Percentiles rank a stretch among this genome's conserved stretches.
Evolutionary conservation across 2,888 invertebrate species (phyloP).

Genomic region (Aphrophora alni): DNA sequence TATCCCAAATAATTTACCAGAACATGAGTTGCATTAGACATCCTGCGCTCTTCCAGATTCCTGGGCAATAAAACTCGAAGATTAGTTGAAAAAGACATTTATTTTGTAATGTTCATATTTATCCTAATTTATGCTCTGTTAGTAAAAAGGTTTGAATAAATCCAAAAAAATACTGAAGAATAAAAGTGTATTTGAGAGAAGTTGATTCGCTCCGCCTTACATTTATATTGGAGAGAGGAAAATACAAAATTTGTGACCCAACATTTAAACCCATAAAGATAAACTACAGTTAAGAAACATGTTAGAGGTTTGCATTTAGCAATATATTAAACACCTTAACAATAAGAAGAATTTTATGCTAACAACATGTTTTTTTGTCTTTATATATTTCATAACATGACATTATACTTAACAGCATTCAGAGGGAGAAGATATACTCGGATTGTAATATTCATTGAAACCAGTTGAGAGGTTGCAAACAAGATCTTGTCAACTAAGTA

Average conservation of each 20-base stretch:
- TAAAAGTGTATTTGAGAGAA: constrained; percentile 38
- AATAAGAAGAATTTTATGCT: neutral
- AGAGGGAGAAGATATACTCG: neutral
- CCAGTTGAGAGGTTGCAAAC: neutral
- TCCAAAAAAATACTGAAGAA: constrained; percentile 27
- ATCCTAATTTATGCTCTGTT: no score
- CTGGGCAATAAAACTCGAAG: no score
- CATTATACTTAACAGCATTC: neutral
- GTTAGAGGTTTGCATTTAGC: neutral
- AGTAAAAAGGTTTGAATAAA: no score
- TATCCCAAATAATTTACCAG: no score
- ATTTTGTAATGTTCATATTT: no score
- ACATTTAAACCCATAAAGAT: neutral
- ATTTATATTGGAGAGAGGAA: neutral
- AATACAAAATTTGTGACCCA: neutral
- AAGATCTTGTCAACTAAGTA: neutral
- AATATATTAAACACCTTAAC: neutral
- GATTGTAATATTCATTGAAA: neutral
- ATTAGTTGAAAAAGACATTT: no score
- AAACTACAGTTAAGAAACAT: neutral
- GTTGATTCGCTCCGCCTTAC: neutral
- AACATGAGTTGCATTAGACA: no score
- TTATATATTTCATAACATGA: neutral
- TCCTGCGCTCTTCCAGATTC: no score
- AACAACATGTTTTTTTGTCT: neutral